These are phyloP conservation scores for Callaeas wilsoni DNA, from an alignment of 2,113 vertebrate genomes.

Conservation along the genomic window DNA sequence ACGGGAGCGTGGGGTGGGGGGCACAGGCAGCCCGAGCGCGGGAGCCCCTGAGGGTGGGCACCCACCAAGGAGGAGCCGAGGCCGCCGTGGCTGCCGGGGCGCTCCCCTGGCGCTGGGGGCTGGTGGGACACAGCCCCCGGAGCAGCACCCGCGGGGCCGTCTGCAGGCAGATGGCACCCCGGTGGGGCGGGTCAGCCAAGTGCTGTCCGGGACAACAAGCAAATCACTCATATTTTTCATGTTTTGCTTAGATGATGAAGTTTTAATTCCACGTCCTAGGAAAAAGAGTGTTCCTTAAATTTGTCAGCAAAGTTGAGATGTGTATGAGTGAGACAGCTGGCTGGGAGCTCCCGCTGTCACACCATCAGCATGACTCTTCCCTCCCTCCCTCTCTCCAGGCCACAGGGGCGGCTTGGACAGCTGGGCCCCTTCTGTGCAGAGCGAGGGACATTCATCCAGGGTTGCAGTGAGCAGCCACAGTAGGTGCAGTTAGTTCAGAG, in stretches of 20 bases:
- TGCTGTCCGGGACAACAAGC: not conserved
- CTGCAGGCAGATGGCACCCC: not conserved
- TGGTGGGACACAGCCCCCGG: not conserved
- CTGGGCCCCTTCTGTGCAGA: not conserved
- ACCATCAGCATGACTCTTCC: not conserved
- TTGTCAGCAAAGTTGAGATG: not conserved
- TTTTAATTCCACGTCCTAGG: not conserved
- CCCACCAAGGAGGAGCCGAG: not conserved
- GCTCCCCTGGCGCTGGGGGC: not conserved
- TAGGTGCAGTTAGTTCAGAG: not conserved
- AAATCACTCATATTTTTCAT: not conserved
- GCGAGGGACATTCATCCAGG: not conserved
- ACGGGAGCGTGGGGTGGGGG: fast-evolving
- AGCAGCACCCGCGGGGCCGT: fast-evolving
- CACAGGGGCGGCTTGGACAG: not conserved
- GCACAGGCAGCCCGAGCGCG: fast-evolving
- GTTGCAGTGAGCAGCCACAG: not conserved
- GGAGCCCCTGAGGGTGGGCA: not conserved
- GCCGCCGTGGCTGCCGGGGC: not conserved
- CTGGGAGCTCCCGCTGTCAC: not conserved
- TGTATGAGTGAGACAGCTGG: not conserved
- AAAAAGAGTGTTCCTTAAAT: not conserved
- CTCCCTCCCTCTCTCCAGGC: not conserved
- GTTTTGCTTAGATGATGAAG: not conserved
- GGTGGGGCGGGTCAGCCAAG: too few relatives aligned